These are phyloP conservation scores for Heliocidaris erythrogramma DNA, from an alignment of 35 echinoderm and acorn worm genomes.

Conservation along the genomic window DNA sequence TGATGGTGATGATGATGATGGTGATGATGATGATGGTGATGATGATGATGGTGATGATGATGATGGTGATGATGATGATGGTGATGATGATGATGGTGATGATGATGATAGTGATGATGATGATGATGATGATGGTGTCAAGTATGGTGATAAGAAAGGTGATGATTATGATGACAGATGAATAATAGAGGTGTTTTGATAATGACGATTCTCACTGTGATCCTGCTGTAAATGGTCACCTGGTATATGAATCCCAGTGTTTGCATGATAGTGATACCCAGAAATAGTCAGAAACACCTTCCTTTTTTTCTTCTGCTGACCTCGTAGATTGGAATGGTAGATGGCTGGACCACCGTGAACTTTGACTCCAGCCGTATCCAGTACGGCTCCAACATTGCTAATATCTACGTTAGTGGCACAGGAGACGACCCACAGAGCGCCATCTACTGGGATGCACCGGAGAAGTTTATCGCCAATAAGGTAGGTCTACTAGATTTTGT, in stretches of 20 bases:
- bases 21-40: not conserved
- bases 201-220: too few species aligned
- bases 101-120: not conserved
- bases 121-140: not conserved
- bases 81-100: not conserved
- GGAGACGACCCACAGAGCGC: constrained; percentile 68
- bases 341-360: constrained; percentile 79
- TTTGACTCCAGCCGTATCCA: constrained; percentile 47
- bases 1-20: not conserved
- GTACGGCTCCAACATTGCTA: constrained; percentile 58
- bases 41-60: not conserved
- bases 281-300: not conserved
- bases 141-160: not conserved
- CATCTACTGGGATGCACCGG: constrained; percentile 84
- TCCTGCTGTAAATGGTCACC: not conserved
- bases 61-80: not conserved
- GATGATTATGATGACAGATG: too few species aligned
- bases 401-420: constrained; percentile 63
- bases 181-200: too few species aligned
- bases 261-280: not conserved
- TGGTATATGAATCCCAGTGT: not conserved
- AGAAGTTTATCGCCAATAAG: constrained; percentile 69
- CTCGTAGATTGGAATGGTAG: constrained; percentile 61
- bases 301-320: not conserved
- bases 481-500: constrained; percentile 1